Conservation (phyloP, 2,113 vertebrate species). For the Gymnorhina tibicen region DNA sequence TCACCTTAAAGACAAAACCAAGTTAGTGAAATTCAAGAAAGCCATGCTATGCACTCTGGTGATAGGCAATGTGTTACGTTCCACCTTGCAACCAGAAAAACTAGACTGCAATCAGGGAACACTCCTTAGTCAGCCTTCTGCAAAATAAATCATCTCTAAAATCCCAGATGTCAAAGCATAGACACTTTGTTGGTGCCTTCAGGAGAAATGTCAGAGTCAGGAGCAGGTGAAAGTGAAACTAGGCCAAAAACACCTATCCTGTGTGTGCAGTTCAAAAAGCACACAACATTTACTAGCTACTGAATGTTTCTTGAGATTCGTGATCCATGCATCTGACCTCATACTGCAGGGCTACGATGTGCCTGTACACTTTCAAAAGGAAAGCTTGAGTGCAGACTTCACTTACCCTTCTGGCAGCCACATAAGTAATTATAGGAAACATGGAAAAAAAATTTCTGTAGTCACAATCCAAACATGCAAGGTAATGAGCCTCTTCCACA, state of each 20-base stretch:
- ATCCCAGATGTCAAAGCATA: not conserved
- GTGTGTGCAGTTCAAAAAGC: not conserved
- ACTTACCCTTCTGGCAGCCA: not conserved
- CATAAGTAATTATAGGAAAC: not conserved
- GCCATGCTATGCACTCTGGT: not conserved
- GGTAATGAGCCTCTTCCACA: not conserved
- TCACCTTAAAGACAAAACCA: not conserved
- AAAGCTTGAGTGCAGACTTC: not conserved
- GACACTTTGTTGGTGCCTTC: not conserved
- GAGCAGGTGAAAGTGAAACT: not conserved
- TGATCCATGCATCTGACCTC: not conserved
- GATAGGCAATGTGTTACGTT: not conserved
- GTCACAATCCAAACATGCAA: not conserved
- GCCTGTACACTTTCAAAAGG: not conserved
- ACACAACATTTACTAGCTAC: not conserved
- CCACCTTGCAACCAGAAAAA: not conserved
- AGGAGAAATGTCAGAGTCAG: not conserved
- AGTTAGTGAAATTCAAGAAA: not conserved
- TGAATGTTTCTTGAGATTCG: not conserved
- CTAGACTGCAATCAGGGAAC: not conserved
- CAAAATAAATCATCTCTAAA: not conserved
- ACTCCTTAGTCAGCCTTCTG: not conserved
- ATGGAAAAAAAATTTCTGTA: not conserved
- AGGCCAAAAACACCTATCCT: not conserved
- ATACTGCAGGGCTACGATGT: fast-evolving